Evolutionary conservation across 92 coral and sea anemone species (phyloP).

Genomic region (Muricea muricata): DNA sequence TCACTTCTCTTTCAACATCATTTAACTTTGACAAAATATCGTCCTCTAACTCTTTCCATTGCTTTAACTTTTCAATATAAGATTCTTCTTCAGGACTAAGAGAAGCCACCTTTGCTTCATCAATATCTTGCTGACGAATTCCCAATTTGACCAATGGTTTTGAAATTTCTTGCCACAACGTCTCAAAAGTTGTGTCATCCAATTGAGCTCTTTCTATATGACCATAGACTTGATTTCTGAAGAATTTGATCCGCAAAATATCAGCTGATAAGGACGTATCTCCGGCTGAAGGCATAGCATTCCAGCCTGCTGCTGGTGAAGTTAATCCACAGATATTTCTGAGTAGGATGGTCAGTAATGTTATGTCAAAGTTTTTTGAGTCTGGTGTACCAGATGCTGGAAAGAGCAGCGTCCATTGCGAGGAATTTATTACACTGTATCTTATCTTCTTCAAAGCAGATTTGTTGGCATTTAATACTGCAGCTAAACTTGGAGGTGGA

Average conservation of each 20-base stretch:
- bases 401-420: too few relatives aligned
- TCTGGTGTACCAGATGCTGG: too few relatives aligned
- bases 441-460: too few relatives aligned
- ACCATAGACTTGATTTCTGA: constrained; percentile 51
- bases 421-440: too few relatives aligned
- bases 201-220: constrained; percentile 38
- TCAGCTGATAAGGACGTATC: constrained; percentile 51
- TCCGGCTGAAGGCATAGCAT: constrained; percentile 48
- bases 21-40: background rate
- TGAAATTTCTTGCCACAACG: constrained; percentile 44
- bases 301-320: too few relatives aligned
- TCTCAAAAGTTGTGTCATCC: constrained; percentile 33
- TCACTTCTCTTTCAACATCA: background rate
- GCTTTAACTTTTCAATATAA: background rate
- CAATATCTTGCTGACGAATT: constrained; percentile 17
- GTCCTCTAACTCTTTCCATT: constrained; percentile 1
- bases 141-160: constrained; percentile 35
- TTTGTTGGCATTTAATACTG: too few relatives aligned
- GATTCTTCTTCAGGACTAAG: constrained; percentile 30
- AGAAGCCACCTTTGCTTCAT: constrained; percentile 38
- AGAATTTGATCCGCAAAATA: constrained; percentile 49
- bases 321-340: too few relatives aligned
- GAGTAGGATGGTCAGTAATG: too few relatives aligned
- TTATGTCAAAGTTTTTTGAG: too few relatives aligned
- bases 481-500: too few relatives aligned